Base-by-base conservation (phyloP, 2,888 invertebrate species). In the Pardosa pseudoannulata region DNA sequence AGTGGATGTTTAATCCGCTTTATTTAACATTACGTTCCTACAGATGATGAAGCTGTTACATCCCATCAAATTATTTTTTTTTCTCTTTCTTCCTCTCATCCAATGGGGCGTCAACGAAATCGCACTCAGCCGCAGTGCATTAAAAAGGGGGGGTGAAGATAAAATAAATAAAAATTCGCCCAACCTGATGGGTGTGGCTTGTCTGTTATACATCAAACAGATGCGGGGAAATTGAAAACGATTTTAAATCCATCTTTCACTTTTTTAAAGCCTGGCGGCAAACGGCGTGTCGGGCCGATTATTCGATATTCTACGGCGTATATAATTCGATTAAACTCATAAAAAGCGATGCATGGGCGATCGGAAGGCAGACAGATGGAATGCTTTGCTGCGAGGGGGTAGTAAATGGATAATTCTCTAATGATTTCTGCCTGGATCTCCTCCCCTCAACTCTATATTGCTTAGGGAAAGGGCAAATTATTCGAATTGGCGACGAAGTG, bases 361-460 rank as follows among this genome's bases (percentile, higher is more conserved):
- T 23, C 3, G 23, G 5, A 23, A 1, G 16, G 3, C 19, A 56
- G 56, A 56, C 56, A 56, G 56, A 19, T 11, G 23, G 56, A 56
- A 56, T 56, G 23, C 16, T 56, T 56, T 56, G 56, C 9, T 46
- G 46, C 19, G 56, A 23, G 16, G 56, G 56, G 3, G 56, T 7
- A 56, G 56, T 56, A 56, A 56, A 56, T 56, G 56, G 56, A 56
- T 56, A 56, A 56, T 23, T 19, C 23, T 56, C 19, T 56, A 56
- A 56, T 56, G 56, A 56, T 16, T 56, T 11, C 1, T 36, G 36
- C n/a, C n/a, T 1, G 23, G 23, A 13, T 46, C 9, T 46, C 16
- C 6, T 13, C 41, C 41, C 56, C 56, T 36, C 19, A 23, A 56
- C 23, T 6, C 19, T 23, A 56, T 56, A 56, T 23, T 56, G 23